phyloP scores from a whole-genome alignment of 1,140 invertebrate species.

The Bacillus rossius region DNA sequence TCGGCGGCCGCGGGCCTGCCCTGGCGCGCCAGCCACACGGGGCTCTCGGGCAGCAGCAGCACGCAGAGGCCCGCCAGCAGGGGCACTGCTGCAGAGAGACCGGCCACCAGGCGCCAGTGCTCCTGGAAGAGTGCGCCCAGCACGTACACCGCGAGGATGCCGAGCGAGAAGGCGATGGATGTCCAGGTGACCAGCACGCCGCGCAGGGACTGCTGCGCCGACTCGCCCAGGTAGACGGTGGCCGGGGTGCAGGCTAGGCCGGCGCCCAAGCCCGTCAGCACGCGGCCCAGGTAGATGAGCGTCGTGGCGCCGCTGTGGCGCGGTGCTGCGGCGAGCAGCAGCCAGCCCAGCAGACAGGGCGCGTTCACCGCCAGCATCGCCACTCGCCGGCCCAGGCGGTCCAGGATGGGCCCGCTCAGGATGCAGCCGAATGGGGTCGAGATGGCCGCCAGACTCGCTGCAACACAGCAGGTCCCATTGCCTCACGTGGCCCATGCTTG shows the following conservation, averaged over 20 bases:
- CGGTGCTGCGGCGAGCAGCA: conserved; percentile 41
- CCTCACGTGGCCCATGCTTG: conserved; percentile 5
- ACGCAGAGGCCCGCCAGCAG: neutral
- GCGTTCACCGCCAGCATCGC: conserved; percentile 47
- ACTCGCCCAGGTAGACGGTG: neutral
- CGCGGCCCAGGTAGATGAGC: conserved; percentile 27
- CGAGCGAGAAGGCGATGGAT: neutral
- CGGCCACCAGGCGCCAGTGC: neutral
- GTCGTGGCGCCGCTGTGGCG: conserved; percentile 32
- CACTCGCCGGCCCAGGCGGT: conserved; percentile 50
- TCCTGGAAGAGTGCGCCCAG: neutral
- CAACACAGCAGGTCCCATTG: conserved; percentile 16
- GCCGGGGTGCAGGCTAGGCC: neutral
- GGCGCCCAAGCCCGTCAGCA: neutral
- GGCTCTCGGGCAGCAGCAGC: neutral
- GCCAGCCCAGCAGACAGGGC: conserved; percentile 51
- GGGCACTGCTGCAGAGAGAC: neutral
- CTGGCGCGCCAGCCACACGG: neutral
- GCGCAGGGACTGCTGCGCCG: neutral
- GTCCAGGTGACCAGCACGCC: conserved; percentile 4
- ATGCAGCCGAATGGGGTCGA: conserved; percentile 47
- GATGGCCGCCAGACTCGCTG: conserved; percentile 48
- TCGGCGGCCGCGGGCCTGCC: neutral
- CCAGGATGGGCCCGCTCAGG: conserved; percentile 47
- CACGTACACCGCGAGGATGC: neutral